Conservation (phyloP, 2,113 vertebrate genomes). For the Ciconia maguari region DNA sequence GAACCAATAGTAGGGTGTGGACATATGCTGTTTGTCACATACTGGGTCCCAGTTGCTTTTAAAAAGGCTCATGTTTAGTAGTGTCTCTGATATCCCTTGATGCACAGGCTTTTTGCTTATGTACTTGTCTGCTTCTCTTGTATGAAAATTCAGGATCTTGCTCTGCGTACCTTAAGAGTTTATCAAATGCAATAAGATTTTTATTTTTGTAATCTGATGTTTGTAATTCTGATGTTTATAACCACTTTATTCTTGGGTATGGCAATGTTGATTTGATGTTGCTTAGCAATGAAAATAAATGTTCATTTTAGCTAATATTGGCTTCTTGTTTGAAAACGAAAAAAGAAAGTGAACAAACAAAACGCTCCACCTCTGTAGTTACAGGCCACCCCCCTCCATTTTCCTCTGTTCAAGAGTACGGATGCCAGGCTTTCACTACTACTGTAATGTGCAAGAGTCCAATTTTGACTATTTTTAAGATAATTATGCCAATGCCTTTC, state of each 20-base stretch:
- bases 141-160: background rate
- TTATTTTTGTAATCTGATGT: too few species aligned
- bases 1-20: background rate
- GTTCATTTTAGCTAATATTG: background rate
- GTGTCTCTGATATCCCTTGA: background rate
- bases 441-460: background rate
- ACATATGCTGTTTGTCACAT: background rate
- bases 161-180: background rate
- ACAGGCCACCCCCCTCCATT: background rate
- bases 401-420: background rate
- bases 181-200: background rate
- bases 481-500: background rate
- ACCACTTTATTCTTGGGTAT: background rate
- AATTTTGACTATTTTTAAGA: background rate
- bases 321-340: background rate
- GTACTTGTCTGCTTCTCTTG: background rate
- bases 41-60: background rate
- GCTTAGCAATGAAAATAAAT: background rate
- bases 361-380: background rate
- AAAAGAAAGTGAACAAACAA: background rate
- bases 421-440: background rate
- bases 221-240: background rate
- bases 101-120: background rate
- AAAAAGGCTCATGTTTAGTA: background rate
- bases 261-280: background rate